A percentile compares a stretch with the other conserved stretches of the same genome.
These are phyloP conservation scores for Recurvirostra avosetta DNA, from an alignment of 2,113 vertebrate genomes.

Conservation along the genomic window DNA sequence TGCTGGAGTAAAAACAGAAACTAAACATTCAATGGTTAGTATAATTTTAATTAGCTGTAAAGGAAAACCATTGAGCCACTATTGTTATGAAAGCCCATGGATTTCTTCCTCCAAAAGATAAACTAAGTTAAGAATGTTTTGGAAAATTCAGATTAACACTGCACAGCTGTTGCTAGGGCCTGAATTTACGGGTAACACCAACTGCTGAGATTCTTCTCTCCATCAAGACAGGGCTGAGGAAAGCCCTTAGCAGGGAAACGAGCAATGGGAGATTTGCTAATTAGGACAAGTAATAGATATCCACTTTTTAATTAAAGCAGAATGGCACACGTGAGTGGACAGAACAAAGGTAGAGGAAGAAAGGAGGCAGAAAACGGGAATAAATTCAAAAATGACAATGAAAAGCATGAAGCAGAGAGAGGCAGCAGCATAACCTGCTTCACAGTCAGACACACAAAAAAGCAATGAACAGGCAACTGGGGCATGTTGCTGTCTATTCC, in stretches of 20 bases:
- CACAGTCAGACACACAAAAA: neutral
- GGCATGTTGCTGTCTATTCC: neutral
- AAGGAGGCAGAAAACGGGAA: neutral
- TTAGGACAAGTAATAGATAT: neutral
- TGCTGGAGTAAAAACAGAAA: neutral
- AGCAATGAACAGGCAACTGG: neutral
- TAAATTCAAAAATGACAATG: neutral
- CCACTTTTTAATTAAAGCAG: neutral
- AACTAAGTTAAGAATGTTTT: neutral
- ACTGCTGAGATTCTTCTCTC: neutral
- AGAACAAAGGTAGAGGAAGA: neutral
- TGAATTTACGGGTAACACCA: neutral
- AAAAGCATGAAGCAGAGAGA: neutral
- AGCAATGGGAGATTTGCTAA: neutral
- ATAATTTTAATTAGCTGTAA: neutral
- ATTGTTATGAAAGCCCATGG: neutral
- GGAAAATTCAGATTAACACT: neutral
- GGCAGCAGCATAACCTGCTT: neutral
- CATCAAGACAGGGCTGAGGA: neutral
- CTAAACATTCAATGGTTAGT: neutral
- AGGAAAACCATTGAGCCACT: neutral
- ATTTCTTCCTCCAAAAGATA: neutral
- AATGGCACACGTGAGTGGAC: neutral
- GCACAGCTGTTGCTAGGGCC: neutral
- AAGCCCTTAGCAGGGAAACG: neutral